phyloP scores from a whole-genome alignment of 2,113 vertebrate genomes.

The Lepidothrix coronata region DNA sequence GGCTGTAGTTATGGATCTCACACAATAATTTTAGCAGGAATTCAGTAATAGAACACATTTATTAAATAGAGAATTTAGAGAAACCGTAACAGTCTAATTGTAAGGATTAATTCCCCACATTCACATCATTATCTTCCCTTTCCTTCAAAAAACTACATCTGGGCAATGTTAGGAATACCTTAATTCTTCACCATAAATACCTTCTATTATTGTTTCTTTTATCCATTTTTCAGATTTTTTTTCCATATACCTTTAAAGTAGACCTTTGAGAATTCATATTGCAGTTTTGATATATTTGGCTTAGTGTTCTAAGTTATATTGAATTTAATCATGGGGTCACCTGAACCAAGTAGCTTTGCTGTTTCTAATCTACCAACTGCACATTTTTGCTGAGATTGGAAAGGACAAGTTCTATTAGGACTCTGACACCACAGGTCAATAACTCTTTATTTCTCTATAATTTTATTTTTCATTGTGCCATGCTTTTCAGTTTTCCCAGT shows the following conservation, averaged over 20 bases:
- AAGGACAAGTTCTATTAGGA: slow-evolving; percentile 70
- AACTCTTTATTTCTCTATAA: slow-evolving; percentile 75
- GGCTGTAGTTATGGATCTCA: background rate
- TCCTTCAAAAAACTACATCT: background rate
- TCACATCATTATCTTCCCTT: background rate
- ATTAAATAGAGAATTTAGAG: background rate
- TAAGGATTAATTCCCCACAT: background rate
- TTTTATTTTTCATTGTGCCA: slow-evolving; percentile 70
- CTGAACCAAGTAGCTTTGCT: slow-evolving; percentile 69
- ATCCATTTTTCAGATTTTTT: slow-evolving; percentile 6
- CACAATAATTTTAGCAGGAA: background rate
- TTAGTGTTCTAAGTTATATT: slow-evolving; percentile 65
- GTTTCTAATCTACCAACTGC: slow-evolving; percentile 75
- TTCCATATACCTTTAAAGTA: slow-evolving; percentile 35
- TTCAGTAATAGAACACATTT: background rate
- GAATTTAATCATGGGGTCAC: slow-evolving; percentile 74
- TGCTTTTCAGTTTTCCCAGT: slow-evolving; percentile 65
- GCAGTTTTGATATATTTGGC: slow-evolving; percentile 64
- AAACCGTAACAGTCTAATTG: background rate
- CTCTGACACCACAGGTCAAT: slow-evolving; percentile 75
- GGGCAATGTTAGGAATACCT: background rate
- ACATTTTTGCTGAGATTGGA: slow-evolving; percentile 75
- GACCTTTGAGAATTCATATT: slow-evolving; percentile 58
- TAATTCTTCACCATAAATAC: background rate
- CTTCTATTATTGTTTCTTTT: slow-evolving; percentile 26